phyloP scores from a whole-genome alignment of 1,140 invertebrate species.

The Lucilia sericata region DNA sequence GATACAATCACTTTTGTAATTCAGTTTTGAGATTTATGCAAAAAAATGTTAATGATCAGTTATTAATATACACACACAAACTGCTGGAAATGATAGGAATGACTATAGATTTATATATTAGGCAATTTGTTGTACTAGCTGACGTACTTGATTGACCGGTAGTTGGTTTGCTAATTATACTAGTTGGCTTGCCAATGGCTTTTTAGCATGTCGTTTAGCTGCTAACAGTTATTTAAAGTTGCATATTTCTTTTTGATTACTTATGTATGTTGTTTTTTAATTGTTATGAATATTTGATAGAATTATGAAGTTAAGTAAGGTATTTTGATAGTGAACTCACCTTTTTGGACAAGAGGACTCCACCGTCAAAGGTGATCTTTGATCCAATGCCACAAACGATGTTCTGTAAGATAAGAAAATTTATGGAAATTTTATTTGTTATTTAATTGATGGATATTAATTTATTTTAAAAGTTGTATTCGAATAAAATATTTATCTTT shows the following conservation, averaged over 20 bases:
- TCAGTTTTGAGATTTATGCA: not conserved
- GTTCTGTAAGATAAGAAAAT: slow-evolving; percentile 54
- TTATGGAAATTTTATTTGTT: too few relatives aligned
- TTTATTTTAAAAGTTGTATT: too few relatives aligned
- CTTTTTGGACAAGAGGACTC: slow-evolving; percentile 67
- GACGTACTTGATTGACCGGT: not conserved
- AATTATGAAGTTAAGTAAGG: not conserved
- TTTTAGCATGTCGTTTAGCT: not conserved
- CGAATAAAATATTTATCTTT: too few relatives aligned
- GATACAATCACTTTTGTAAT: not conserved
- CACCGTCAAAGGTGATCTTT: slow-evolving; percentile 68
- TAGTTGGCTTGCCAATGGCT: not conserved
- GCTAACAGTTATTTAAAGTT: not conserved
- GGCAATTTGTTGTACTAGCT: not conserved
- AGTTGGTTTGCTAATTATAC: not conserved
- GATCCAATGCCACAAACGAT: slow-evolving; percentile 68
- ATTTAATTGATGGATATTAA: too few relatives aligned
- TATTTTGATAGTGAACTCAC: slow-evolving; percentile 51
- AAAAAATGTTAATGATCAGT: slow-evolving; percentile 2
- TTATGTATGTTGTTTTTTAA: not conserved
- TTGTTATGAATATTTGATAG: not conserved
- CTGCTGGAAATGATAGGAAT: not conserved
- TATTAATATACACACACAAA: not conserved
- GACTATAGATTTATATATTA: not conserved
- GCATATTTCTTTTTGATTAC: not conserved